Conservation (phyloP, 2,797 vertebrate genomes). For the Eidolon dupreanum region DNA sequence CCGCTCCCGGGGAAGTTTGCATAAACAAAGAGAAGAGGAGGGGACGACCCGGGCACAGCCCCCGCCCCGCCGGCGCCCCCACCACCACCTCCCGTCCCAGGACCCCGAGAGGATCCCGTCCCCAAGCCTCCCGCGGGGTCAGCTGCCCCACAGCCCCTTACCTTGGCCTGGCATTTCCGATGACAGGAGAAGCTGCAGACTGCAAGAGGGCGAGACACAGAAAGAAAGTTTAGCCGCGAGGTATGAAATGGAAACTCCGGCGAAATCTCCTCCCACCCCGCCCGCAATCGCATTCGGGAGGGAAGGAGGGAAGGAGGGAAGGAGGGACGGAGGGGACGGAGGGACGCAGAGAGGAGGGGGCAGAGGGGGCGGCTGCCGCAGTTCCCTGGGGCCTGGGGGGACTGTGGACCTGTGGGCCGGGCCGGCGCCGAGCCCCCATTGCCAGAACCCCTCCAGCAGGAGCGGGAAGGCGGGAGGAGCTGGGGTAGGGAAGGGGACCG, state of each 20-base stretch:
- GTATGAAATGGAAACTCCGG: constrained; percentile 79
- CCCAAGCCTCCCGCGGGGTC: not conserved
- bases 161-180: constrained; percentile 96
- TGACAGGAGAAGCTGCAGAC: constrained; percentile 94
- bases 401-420: not conserved
- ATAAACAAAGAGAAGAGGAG: constrained; percentile 76
- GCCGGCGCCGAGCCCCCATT: not conserved
- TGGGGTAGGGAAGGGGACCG: not conserved
- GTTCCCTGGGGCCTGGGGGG: not conserved
- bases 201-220: constrained; percentile 79
- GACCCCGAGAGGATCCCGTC: not conserved
- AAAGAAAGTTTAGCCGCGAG: constrained; percentile 83
- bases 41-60: not conserved
- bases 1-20: constrained; percentile 26
- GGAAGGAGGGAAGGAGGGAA: constrained; percentile 23
- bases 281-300: constrained; percentile 50
- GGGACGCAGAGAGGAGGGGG: not conserved
- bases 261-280: constrained; percentile 75
- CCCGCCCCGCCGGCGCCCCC: not conserved
- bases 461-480: constrained; percentile 64
- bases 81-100: not conserved
- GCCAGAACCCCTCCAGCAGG: constrained; percentile 75
- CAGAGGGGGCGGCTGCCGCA: not conserved
- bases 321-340: not conserved
- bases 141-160: constrained; percentile 84